Evolutionary conservation across 2,797 vertebrate species (phyloP).

Genomic region (Gymnopithys bicolor): DNA sequence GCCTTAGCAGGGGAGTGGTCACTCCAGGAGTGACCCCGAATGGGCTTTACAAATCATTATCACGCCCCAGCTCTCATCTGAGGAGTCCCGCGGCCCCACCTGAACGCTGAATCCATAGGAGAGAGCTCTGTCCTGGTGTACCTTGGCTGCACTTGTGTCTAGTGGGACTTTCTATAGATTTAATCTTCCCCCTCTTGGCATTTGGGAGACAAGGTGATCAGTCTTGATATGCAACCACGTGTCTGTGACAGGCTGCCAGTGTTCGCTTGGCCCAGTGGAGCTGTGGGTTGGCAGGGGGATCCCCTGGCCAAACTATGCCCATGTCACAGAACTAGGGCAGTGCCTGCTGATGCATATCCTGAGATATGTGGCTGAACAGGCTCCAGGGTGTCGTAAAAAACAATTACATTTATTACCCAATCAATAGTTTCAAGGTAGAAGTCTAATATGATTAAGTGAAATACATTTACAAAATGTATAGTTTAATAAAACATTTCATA

Average conservation of each 20-base stretch:
- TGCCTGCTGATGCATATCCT: background rate
- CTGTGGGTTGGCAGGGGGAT: fast-evolving
- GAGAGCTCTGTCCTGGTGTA: background rate
- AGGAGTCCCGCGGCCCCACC: too few relatives aligned
- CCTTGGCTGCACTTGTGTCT: background rate
- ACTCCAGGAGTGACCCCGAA: fast-evolving
- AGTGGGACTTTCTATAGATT: too few relatives aligned
- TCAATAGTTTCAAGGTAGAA: background rate
- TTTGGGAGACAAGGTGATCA: background rate
- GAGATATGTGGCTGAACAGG: background rate
- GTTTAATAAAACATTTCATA: background rate
- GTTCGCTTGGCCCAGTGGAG: fast-evolving
- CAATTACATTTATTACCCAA: slow-evolving; percentile 26
- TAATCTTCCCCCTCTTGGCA: background rate
- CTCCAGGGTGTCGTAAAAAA: background rate
- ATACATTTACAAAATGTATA: background rate
- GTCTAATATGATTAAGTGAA: background rate
- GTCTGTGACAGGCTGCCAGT: background rate
- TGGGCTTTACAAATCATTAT: fast-evolving
- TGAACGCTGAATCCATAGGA: background rate
- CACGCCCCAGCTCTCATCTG: background rate
- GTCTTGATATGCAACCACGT: fast-evolving
- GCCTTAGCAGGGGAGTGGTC: fast-evolving
- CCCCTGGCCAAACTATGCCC: fast-evolving
- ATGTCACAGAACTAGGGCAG: background rate